Percentiles rank a stretch among this genome's conserved stretches.
These are phyloP conservation scores for Mus spretus DNA, from an alignment of 2,797 vertebrate genomes.

Conservation along the genomic window DNA sequence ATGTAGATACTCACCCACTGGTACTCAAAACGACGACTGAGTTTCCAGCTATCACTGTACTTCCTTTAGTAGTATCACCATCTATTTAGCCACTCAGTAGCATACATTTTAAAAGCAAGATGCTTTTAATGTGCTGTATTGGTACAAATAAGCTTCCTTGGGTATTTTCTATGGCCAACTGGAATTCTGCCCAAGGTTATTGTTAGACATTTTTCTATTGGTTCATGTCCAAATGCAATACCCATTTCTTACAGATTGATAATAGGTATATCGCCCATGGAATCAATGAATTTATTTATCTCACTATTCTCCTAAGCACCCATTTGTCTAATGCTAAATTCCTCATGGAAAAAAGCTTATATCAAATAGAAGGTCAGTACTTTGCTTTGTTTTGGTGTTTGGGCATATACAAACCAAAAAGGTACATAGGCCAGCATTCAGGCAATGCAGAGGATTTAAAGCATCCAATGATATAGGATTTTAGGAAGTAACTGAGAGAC, in stretches of 20 bases:
- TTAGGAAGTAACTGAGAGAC: slow-evolving; percentile 21
- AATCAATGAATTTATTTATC: slow-evolving; percentile 61
- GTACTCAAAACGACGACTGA: slow-evolving; percentile 53
- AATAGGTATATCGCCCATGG: slow-evolving; percentile 52
- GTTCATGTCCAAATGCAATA: slow-evolving; percentile 59
- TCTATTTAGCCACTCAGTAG: slow-evolving; percentile 60
- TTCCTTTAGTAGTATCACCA: slow-evolving; percentile 51
- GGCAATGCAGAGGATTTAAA: slow-evolving; percentile 42
- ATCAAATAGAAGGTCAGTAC: slow-evolving; percentile 55
- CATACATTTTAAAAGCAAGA: not conserved
- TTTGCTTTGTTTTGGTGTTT: slow-evolving; percentile 66
- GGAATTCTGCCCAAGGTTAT: slow-evolving; percentile 79
- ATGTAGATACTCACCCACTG: slow-evolving; percentile 54
- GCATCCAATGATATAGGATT: not conserved
- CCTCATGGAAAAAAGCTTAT: slow-evolving; percentile 36
- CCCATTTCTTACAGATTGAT: slow-evolving; percentile 68
- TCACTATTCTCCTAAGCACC: slow-evolving; percentile 7
- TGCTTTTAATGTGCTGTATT: not conserved
- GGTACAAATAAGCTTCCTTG: slow-evolving; percentile 70
- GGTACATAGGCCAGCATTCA: not conserved
- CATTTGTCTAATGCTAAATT: slow-evolving; percentile 56
- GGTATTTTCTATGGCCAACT: slow-evolving; percentile 70
- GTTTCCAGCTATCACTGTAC: slow-evolving; percentile 44
- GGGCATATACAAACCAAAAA: slow-evolving; percentile 47
- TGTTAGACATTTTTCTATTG: slow-evolving; percentile 74